Base-by-base conservation (phyloP, 2,113 vertebrate genomes). In the Ammospiza caudacuta region DNA sequence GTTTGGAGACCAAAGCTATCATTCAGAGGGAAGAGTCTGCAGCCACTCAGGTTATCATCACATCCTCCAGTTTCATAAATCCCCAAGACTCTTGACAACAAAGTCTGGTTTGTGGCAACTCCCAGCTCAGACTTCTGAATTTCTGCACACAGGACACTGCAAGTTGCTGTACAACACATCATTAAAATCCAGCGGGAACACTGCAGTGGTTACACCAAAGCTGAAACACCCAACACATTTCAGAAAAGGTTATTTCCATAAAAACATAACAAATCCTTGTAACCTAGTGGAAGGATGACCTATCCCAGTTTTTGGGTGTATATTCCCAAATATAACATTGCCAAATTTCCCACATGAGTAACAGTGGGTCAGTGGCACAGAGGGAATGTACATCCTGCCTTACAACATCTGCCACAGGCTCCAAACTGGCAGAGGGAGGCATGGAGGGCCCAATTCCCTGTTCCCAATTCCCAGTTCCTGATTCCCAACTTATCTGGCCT, bases 241-340 rank as follows among this genome's bases (percentile, higher is more conserved):
- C 96, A 96, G 54, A 15, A 35, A 87, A 97, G 94, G 94, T 96
- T 83, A 91, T 97, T 97, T 95, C 87, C 94, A 95, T 92, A 43
- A 79, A 47, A 79, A 91, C 74, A 64, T 13, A 64, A 89, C 79
- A 94, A 97, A 96, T 77, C 89, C 79, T 68, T 59, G 73, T 74
- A 57, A 22, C 63, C 49, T 49, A 25, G 49, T 49, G 7, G 49
- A 49, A 72, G n/a, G 92, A 77, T 43, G 87, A 87, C 86, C 70
- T 75, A 37, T 51, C 61, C 58, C 77, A 92, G 77, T 10, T 31
- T 72, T 59, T 79, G 85, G 73, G 79, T 8, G 9, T 76, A 12
- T 8, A 15, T 73, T 90, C 93, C 74, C 27, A 59, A 35, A 35
- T 11, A 24, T 16, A 35, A 35, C n/a, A 35, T 2, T 69, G 90